Percentiles rank a stretch among this genome's conserved stretches.
phyloP scores from a whole-genome alignment of 2,113 vertebrate genomes.

The Stigmatopora argus region DNA sequence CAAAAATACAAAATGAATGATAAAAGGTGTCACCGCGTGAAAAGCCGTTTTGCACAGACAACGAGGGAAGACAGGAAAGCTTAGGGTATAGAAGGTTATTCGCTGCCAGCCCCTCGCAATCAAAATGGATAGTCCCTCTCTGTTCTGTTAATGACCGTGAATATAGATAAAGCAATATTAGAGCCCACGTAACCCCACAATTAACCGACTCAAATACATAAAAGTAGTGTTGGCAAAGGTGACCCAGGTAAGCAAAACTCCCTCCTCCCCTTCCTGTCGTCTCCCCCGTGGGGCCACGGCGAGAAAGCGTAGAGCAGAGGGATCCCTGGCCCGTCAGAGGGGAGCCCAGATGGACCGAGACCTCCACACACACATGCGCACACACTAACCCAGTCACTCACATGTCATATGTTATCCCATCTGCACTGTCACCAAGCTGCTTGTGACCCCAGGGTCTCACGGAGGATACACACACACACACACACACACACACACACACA shows the following conservation, averaged over 20 bases:
- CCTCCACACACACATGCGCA: conserved; percentile 18
- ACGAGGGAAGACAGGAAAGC: no score
- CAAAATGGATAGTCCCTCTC: no score
- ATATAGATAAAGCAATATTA: no score
- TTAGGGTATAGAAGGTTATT: no score
- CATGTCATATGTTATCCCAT: conserved; percentile 81
- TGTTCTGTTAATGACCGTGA: no score
- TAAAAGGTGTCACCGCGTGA: no score
- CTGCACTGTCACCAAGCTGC: conserved; percentile 73
- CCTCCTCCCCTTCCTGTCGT: conserved; percentile 14
- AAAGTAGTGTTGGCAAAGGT: conserved; percentile 20
- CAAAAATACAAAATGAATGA: no score
- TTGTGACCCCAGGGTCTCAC: conserved; percentile 66
- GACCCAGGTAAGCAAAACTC: conserved; percentile 27
- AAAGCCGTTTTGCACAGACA: no score
- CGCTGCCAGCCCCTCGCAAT: no score
- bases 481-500: conserved; percentile 8
- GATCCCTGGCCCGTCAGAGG: conserved; percentile 71
- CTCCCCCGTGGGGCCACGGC: conserved; percentile 52
- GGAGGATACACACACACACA: conserved; percentile 38
- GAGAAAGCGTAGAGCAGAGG: conserved; percentile 69
- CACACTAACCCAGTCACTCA: conserved; percentile 57
- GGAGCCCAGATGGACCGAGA: conserved; percentile 75
- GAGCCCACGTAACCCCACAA: no score
- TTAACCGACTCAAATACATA: no score